Conservation (phyloP, 2,113 vertebrate genomes). For the Chlorodrepanis virens region DNA sequence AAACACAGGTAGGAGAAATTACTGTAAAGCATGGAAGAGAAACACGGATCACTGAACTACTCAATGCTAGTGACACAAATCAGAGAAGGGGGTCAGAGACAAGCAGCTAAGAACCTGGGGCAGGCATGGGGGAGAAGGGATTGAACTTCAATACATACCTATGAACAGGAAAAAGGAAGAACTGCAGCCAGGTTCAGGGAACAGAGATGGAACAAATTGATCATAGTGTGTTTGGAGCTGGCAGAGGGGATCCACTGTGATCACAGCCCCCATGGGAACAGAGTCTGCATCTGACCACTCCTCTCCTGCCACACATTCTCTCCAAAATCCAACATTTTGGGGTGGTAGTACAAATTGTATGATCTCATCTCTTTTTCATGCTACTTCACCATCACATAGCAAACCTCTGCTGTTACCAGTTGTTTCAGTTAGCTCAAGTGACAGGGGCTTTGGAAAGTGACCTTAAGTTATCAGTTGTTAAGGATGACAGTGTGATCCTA, state of each 20-base stretch:
- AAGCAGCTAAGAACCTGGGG: background rate
- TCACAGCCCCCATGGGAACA: background rate
- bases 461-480: slow-evolving; percentile 5
- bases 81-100: background rate
- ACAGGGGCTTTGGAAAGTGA: background rate
- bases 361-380: background rate
- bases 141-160: background rate
- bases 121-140: background rate
- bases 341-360: background rate
- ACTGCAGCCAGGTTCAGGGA: background rate
- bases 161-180: background rate
- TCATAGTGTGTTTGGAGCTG: background rate
- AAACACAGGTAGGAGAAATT: background rate
- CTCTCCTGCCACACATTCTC: background rate
- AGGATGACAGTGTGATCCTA: background rate
- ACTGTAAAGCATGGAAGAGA: background rate
- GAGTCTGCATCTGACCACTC: background rate
- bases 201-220: background rate
- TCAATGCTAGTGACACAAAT: background rate
- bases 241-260: background rate
- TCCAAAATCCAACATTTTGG: background rate
- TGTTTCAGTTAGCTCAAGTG: slow-evolving; percentile 26
- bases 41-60: background rate
- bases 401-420: slow-evolving; percentile 14
- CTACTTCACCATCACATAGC: background rate